These are phyloP conservation scores for Peucedramus taeniatus DNA, from an alignment of 2,113 vertebrate species.

Conservation along the genomic window DNA sequence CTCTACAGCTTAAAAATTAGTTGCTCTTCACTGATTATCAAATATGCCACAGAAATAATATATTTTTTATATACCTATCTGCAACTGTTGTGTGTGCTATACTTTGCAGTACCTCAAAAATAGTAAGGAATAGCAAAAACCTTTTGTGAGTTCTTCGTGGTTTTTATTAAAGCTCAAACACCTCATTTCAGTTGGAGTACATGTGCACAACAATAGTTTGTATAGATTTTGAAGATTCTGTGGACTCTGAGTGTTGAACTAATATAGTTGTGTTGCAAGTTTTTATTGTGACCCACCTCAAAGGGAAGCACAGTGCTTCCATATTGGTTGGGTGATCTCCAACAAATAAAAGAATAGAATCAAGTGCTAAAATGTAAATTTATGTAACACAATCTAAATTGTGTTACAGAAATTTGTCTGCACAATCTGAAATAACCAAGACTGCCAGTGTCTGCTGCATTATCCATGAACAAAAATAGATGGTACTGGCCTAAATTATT, in stretches of 20 bases:
- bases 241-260: not conserved
- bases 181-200: not conserved
- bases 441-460: not conserved
- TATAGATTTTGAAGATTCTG: not conserved
- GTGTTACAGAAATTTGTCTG: no score
- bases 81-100: not conserved
- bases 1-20: not conserved
- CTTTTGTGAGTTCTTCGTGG: not conserved
- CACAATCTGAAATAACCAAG: not conserved
- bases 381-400: no score
- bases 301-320: not conserved
- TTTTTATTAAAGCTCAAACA: not conserved
- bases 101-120: not conserved
- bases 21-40: not conserved
- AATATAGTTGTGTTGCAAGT: not conserved
- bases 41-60: not conserved
- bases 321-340: not conserved
- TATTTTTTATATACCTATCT: not conserved
- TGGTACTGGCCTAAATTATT: not conserved
- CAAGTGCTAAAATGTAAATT: not conserved
- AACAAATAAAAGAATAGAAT: not conserved
- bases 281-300: not conserved
- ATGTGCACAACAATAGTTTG: fast-evolving
- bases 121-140: not conserved
- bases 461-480: not conserved